Percentiles rank a stretch among this genome's conserved stretches.
phyloP scores from a whole-genome alignment of 2,888 invertebrate genomes.

The Drosophila diplacantha region DNA sequence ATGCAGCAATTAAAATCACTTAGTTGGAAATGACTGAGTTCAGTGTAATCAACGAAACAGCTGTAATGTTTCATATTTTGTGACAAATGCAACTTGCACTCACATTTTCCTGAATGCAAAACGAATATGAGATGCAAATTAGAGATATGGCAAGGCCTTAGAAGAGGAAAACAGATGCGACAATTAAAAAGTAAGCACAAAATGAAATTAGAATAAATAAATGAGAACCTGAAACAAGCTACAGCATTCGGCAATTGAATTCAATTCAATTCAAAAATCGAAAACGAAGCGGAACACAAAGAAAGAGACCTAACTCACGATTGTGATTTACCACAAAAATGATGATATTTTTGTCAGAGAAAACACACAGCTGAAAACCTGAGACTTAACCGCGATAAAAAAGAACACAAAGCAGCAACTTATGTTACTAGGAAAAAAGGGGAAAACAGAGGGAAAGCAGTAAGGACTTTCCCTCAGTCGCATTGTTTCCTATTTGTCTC shows the following conservation, averaged over 20 bases:
- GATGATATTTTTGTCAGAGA: neutral
- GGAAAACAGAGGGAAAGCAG: neutral
- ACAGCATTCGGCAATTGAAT: too few species aligned
- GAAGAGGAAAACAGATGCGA: neutral
- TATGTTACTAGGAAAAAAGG: neutral
- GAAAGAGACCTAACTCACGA: neutral
- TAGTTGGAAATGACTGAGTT: slow-evolving; percentile 4
- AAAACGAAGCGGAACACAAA: neutral
- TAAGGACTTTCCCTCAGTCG: neutral
- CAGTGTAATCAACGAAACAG: neutral
- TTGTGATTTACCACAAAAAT: slow-evolving; percentile 1
- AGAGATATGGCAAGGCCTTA: neutral
- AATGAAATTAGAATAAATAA: slow-evolving; percentile 3
- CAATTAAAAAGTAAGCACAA: neutral
- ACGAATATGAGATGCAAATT: slow-evolving; percentile 6
- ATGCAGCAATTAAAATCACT: slow-evolving; percentile 9
- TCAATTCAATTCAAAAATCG: too few species aligned
- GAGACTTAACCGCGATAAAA: slow-evolving; percentile 1
- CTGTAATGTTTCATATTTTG: neutral
- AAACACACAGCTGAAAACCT: neutral
- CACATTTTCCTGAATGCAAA: neutral
- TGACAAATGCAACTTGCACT: slow-evolving; percentile 2
- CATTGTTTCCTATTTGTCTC: slow-evolving; percentile 4
- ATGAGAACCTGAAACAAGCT: neutral
- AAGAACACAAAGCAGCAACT: slow-evolving; percentile 9